Base-by-base conservation (phyloP, 2,888 invertebrate genomes). In the Sycophila texana region DNA sequence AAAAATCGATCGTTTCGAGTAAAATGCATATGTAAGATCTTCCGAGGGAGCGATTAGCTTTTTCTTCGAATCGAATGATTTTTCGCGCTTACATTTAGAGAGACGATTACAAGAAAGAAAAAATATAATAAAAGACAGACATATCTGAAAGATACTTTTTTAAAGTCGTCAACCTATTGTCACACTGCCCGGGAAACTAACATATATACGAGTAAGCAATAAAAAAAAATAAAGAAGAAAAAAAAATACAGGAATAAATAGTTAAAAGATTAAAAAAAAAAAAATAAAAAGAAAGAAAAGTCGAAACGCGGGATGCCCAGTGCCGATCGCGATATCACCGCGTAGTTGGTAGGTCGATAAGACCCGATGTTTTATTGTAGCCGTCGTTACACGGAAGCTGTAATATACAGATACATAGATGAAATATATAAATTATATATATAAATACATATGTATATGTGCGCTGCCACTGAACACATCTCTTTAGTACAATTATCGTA, bases 401-500 rank as follows among this genome's bases (percentile, higher is more conserved):
- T 85, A 85, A 82, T 87, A 85, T 87, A 84, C 84, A 86, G 84
- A 86, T 76, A 79, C 58, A 81, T 86, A 86, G 85, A 86, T 86
- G 84, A 83, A 77, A 82, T 77, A 79, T 80, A 84, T 81, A 77
- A 79, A 77, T 80, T 83, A 83, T 80, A 79, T 77, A 82, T 78
- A 83, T 77, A 80, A 79, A 82, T 82, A 82, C 84, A 84, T 82
- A 82, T 82, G 82, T 83, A 82, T 80, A 83, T 83, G 82, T 82
- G 85, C 83, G 87, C 89, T 90, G 90, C 90, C 90, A 90, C 89
- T 89, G 88, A 89, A 90, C 89, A 89, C 89, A 89, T 89, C 88
- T 89, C 89, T 86, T 89, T 89, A 89, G 90, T 89, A 89, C 88
- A 89, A 89, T 89, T 89, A 88, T 85, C 86, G 83, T 87, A 88